Base-by-base conservation (phyloP, 2,888 invertebrate genomes). In the Stramonita haemastoma region DNA sequence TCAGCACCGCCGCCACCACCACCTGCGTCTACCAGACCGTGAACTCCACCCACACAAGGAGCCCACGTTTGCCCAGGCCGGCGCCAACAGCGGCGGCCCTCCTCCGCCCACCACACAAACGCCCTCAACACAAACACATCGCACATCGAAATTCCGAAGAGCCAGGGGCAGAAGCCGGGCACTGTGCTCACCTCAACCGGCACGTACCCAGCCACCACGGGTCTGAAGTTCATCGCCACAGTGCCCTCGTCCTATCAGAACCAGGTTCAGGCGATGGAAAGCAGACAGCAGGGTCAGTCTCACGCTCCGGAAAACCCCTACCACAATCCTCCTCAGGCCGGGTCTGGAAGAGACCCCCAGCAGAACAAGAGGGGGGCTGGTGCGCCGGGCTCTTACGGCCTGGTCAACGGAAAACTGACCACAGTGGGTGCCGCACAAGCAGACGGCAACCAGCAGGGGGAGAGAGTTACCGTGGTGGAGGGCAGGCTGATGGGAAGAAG, bases 321-420 rank as follows among this genome's bases (percentile, higher is more conserved):
- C 57, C 26, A 29, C 6, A 70, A 22, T 36, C 73, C 36, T 4
- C 15, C 22, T n/a, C 70, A 77, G n/a, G 22, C 26, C 0, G 34
- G 15, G 15, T 77, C 36, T 66, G 70, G 57, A 22, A 86, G 11
- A 26, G 70, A 70, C 19, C 11, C 46, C 86, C 88, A 34, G 83
- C 46, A 88, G 46, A n/a, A 22, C 86, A 87, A 73, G 66, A 85
- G 34, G 22, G 90, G 90, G 26, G 89, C 79, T 26, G 60, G 89
- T 19, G 34, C 86, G 0, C 85, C 90, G 46, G 90, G 90, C n/a
- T 90, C 91, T 32, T 83, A 91, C 26, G 91, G 91, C 34, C 86
- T 90, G 34, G 88, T 89, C 36, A 87, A 90, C 87, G 91, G 91
- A 32, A 89, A 89, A 73, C 84, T 90, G 85, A 73, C 90, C 57